Evolutionary conservation across 2,888 invertebrate genomes (phyloP), one percentile per base, ranked within the genome.

Genomic region (Desoria tigrina): DNA sequence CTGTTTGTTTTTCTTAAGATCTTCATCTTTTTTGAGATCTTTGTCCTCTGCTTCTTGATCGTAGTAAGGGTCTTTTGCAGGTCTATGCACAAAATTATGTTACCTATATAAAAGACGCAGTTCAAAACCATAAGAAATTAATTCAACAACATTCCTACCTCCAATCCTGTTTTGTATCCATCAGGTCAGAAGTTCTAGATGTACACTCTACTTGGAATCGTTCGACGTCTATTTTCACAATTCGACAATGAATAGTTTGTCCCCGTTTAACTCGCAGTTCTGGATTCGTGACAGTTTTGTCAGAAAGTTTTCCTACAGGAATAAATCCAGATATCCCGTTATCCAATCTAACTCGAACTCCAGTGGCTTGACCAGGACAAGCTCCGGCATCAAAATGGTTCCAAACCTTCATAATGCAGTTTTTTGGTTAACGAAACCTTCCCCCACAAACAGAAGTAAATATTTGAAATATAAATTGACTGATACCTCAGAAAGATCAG

Each of bases 311-410:
- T 81, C 92, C 92, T 64, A 94, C 90, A 78, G 92, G 92, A 77
- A 98, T 92, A 80, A 95, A 97, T 0, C 96, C 96, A 16, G 88
- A 89, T 39, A 94, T 84, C 0, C 92, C 92, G 80, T 99, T 99
- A 81, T 99, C 98, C 2, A 99, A 82, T 0, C 91, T 84, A 45
- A 94, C 83, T 67, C 91, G 86, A 0, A 99, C 90, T 0, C 99
- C 99, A 0, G 91, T 90, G 0, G 98, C 93, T 79, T 94, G 92
- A 0, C 99, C 99, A 0, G 94, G 96, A 81, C 99, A 99, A 1
- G 90, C 87, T 28, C 92, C 93, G 0, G 93, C 92, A 81, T 98
- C 97, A 83, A 97, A 97, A 81, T 98, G 97, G 81, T 93, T 94
- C 97, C 97, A 98, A 55, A 97, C 96, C 83, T 83, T 67, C 27